phyloP scores from a whole-genome alignment of 2,797 vertebrate genomes.

The Sebastes nivosus region DNA sequence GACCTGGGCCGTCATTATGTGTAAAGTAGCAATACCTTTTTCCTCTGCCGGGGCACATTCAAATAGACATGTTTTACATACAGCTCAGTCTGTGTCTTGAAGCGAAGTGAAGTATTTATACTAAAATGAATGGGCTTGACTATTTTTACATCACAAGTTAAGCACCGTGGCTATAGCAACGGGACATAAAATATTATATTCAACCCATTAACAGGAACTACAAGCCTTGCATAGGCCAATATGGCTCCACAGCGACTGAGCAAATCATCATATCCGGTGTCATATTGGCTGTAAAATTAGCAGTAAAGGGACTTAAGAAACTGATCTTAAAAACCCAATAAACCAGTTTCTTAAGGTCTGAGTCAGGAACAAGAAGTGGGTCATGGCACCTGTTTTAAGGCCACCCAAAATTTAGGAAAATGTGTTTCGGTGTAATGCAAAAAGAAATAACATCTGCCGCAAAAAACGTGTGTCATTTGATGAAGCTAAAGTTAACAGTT shows the following conservation, averaged over 20 bases:
- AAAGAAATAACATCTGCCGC: neutral
- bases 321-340: conserved; percentile 51
- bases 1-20: conserved; percentile 92
- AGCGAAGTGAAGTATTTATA: conserved; percentile 79
- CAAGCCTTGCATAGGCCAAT: conserved; percentile 75
- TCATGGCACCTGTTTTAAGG: conserved; percentile 11
- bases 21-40: conserved; percentile 82
- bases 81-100: conserved; percentile 71
- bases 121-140: conserved; percentile 80
- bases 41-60: conserved; percentile 73
- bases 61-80: conserved; percentile 75
- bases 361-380: conserved; percentile 27
- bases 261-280: conserved; percentile 71
- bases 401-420: neutral
- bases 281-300: conserved; percentile 72
- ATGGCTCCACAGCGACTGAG: conserved; percentile 73
- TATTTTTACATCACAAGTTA: conserved; percentile 81
- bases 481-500: neutral
- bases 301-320: conserved; percentile 68
- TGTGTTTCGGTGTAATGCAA: neutral
- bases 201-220: conserved; percentile 74
- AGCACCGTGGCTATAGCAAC: conserved; percentile 80
- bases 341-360: conserved; percentile 43
- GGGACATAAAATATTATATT: conserved; percentile 82
- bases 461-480: neutral